phyloP scores from a whole-genome alignment of 2,797 vertebrate genomes.

The Sibirionetta formosa region DNA sequence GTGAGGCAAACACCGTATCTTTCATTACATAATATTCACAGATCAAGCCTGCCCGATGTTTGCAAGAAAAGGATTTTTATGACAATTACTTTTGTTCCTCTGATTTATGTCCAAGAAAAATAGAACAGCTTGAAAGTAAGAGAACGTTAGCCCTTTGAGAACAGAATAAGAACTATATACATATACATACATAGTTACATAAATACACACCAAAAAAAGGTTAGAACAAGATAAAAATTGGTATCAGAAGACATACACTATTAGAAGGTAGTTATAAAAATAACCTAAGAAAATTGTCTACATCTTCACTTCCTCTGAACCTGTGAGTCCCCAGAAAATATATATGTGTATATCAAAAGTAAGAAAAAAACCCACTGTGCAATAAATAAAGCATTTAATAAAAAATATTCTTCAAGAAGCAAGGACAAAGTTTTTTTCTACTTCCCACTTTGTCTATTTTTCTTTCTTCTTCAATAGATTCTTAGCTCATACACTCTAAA shows the following conservation, averaged over 20 bases:
- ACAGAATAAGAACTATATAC: not conserved
- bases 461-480: not conserved
- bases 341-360: not conserved
- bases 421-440: not conserved
- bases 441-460: not conserved
- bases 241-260: not conserved
- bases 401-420: not conserved
- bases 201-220: not conserved
- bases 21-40: not conserved
- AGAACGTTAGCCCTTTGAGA: not conserved
- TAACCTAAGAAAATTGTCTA: not conserved
- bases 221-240: not conserved
- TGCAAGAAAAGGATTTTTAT: not conserved
- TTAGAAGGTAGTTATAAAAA: conserved; percentile 9
- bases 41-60: not conserved
- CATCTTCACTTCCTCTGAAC: not conserved
- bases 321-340: not conserved
- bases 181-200: not conserved
- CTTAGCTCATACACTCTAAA: not conserved
- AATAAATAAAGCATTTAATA: not conserved
- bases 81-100: not conserved
- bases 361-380: not conserved
- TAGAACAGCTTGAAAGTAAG: not conserved
- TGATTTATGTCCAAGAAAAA: not conserved
- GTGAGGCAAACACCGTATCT: not conserved